Evolutionary conservation across 92 coral and sea anemone genomes (phyloP), one percentile per base, ranked within the genome.

Genomic region (Galaxea fascicularis): DNA sequence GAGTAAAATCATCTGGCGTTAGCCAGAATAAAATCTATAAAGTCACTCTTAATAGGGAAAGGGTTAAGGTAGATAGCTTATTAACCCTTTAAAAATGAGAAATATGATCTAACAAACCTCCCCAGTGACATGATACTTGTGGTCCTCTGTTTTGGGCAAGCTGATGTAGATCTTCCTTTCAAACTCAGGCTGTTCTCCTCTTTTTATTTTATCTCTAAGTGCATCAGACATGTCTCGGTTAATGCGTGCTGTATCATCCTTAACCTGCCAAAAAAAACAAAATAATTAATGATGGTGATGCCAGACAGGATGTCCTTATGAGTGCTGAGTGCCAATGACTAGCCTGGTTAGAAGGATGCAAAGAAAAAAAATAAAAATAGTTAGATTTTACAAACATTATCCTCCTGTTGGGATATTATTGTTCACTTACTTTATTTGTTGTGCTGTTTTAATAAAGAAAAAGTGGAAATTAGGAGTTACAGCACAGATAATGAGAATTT

Each of bases 71-170:
- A n/a, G 51, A 11, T 5, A 46, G 51, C 51, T 46, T 46, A 46
- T 46, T 46, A 46, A 46, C 51, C 51, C 51, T 46, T 46, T 46
- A 15, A 74, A 74, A 10, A n/a, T 16, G 21, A 17, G 8, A 8
- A 22, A 60, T 4, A 25, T 60, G 28, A 22, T 60, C 22, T 60
- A 25, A 25, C 65, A 26, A 85, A 85, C 87, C 89, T 89, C 83
- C 65, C 93, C 93, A 60, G 31, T 35, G 54, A 81, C 57, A 56
- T 89, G 93, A 10, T 73, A 75, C 8, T 65, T 81, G 78, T 90
- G 93, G 79, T 90, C 93, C 27, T 82, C 49, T 17, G n/a, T 58
- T 47, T 74, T 79, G 41, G 93, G 87, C 80, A 85, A 90, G 59
- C 76, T 81, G 25, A 90, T 80, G 71, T 90, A 90, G 46, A 90